Base-by-base conservation (phyloP, 2,113 vertebrate species). In the Furnarius figulus region DNA sequence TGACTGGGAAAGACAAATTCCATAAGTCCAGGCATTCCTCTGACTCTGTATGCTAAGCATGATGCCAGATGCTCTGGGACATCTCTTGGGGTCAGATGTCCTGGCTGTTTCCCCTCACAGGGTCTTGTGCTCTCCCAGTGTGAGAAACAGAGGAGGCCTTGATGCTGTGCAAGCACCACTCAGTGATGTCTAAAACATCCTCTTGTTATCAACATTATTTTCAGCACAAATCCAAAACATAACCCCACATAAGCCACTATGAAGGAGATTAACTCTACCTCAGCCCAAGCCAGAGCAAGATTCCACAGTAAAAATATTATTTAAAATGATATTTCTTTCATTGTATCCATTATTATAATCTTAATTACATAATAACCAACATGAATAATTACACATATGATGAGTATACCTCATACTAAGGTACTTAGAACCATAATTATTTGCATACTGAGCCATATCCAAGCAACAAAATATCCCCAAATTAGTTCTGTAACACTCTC, bases 1-100 rank as follows among this genome's bases (percentile, higher is more conserved):
- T 28, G 24, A 8, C 33, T 37, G 42, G 24, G 16, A 20, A 58
- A 24, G 18, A 62, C 31, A 80, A 83, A 76, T 9, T 2, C 3
- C 8, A 3, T 47, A 15, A 42, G 9, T 73, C 14, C 0, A 5
- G 22, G 5, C 11, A 5, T 21, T 22, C 4, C 5, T 6, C 20
- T 12, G 6, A 23, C 5, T 58, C 66, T 14, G 0, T 17, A 6
- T 55, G 19, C 24, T 92, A 24, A 49, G 19, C 28, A 19, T 35
- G 28, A 40, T 5, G 2, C 10, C 16, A 9, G 46, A 14, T 10
- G n/a, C 3, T n/a, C 44, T 46, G 22, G 31, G 7, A 46, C 9
- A 58, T 10, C 11, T 12, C 23, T 80, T 59, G 17, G 10, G 9
- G 7, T 61, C 79, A 77, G 9, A 15, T 85, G 40, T 61, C 39